Percentiles rank a stretch among this genome's conserved stretches.
Evolutionary conservation across 2,113 vertebrate genomes (phyloP).

Genomic region (Patagioenas fasciata): DNA sequence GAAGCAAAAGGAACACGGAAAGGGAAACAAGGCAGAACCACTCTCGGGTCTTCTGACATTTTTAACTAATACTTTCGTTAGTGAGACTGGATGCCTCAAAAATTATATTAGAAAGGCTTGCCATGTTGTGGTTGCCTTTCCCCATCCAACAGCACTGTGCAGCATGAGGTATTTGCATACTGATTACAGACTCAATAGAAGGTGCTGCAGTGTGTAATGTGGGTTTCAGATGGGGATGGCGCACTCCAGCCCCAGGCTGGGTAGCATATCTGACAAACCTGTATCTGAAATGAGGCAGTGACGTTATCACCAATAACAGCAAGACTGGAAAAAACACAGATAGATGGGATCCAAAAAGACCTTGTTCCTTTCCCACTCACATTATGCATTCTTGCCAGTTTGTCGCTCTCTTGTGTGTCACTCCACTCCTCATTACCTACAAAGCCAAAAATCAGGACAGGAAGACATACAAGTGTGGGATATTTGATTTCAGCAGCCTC

Average conservation of each 20-base stretch:
- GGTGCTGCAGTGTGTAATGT: not conserved
- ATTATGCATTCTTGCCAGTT: not conserved
- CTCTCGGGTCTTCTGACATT: not conserved
- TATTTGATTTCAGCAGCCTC: not conserved
- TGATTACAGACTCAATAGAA: not conserved
- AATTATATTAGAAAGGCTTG: not conserved
- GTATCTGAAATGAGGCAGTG: not conserved
- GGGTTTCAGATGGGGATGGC: not conserved
- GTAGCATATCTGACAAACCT: not conserved
- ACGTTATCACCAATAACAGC: not conserved
- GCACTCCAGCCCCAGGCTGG: not conserved
- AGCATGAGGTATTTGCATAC: not conserved
- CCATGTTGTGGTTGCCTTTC: not conserved
- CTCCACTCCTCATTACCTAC: not conserved
- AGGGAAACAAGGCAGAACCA: not conserved
- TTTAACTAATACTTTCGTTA: not conserved
- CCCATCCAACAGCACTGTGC: not conserved
- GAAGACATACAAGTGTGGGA: not conserved
- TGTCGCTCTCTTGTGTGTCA: not conserved
- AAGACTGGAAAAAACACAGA: not conserved
- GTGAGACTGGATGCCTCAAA: not conserved
- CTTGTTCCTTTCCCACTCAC: not conserved
- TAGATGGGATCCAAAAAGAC: not conserved
- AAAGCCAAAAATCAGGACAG: not conserved
- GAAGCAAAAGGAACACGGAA: not conserved